Conservation (phyloP, 2,797 vertebrate species). For the Hylomyscus alleni region DNA sequence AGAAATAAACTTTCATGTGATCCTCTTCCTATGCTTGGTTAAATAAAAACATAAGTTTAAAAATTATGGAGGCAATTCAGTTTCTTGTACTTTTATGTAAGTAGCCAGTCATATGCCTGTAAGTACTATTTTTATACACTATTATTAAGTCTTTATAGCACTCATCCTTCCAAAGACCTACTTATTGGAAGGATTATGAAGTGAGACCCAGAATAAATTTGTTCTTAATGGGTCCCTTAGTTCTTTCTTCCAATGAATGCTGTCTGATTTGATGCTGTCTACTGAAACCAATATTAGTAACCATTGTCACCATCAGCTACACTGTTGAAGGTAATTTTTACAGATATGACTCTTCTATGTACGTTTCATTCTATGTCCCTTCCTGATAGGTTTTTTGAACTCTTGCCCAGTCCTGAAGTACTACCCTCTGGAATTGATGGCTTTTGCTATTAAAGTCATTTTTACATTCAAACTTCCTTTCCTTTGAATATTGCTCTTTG, state of each 20-base stretch:
- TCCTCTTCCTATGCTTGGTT: neutral
- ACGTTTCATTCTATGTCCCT: neutral
- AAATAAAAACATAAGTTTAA: constrained; percentile 52
- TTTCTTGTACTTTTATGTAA: constrained; percentile 48
- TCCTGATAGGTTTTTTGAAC: neutral
- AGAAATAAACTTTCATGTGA: constrained; percentile 62
- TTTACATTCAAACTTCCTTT: neutral
- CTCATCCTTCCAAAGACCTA: neutral
- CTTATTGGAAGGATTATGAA: neutral
- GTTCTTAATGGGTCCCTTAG: neutral
- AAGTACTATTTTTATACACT: neutral
- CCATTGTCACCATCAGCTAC: neutral
- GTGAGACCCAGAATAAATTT: neutral
- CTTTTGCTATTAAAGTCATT: neutral
- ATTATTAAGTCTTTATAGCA: neutral
- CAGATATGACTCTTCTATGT: neutral
- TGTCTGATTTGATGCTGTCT: neutral
- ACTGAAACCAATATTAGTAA: neutral
- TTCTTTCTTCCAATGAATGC: neutral
- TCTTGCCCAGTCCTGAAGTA: neutral
- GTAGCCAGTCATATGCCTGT: neutral
- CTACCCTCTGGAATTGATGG: neutral
- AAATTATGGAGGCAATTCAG: constrained; percentile 28
- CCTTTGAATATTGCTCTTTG: neutral
- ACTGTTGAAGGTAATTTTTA: neutral